A percentile compares a stretch with the other conserved stretches of the same genome.
Evolutionary conservation across 2,113 vertebrate genomes (phyloP).

Genomic region (Sorex fumeus): DNA sequence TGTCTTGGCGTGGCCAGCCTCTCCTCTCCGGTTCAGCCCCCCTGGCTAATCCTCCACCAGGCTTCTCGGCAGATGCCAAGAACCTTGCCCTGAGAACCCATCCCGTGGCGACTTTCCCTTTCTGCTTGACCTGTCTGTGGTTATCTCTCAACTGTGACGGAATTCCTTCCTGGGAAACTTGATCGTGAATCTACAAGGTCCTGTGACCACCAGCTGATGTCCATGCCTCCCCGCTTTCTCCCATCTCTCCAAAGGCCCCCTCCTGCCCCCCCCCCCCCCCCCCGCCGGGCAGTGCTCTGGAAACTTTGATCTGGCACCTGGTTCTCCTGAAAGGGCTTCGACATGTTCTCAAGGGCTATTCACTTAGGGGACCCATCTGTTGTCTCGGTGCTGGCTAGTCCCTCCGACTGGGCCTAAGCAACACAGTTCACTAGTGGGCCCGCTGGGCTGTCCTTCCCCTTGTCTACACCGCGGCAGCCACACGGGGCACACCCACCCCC

Average conservation of each 20-base stretch:
- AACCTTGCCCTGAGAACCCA: background rate
- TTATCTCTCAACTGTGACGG: slow-evolving; percentile 31
- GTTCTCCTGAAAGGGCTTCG: slow-evolving; percentile 78
- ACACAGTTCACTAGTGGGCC: slow-evolving; percentile 31
- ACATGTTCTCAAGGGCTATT: slow-evolving; percentile 79
- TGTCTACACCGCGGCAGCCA: background rate
- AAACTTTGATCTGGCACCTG: slow-evolving; percentile 41
- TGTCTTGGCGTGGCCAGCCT: background rate
- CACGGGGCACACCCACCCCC: background rate
- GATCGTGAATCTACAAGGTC: background rate
- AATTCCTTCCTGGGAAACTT: slow-evolving; percentile 53
- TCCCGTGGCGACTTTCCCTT: background rate
- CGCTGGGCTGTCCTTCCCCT: background rate
- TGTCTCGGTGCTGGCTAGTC: slow-evolving; percentile 69
- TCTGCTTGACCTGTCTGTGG: background rate
- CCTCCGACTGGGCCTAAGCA: background rate
- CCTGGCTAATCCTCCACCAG: background rate
- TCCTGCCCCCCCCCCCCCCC: background rate
- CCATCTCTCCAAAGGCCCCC: background rate
- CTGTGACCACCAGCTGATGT: slow-evolving; percentile 59
- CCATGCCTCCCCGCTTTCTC: background rate
- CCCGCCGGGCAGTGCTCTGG: background rate
- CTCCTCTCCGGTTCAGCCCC: background rate
- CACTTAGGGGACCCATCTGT: slow-evolving; percentile 44
- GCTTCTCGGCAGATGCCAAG: slow-evolving; percentile 6